These are phyloP conservation scores for Perognathus longimembris DNA, from an alignment of 2,113 vertebrate species.

Conservation along the genomic window DNA sequence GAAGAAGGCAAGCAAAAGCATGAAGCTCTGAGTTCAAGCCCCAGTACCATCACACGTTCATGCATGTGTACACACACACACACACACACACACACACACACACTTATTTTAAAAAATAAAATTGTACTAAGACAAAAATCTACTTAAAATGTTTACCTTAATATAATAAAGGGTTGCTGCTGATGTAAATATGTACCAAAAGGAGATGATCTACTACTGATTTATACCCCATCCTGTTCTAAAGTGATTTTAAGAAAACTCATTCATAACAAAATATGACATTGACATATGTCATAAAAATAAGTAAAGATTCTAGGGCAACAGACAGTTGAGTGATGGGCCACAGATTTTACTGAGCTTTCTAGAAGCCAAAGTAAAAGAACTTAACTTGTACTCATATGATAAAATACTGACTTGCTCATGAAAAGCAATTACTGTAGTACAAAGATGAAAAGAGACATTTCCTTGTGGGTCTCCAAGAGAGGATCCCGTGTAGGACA, in stretches of 20 bases:
- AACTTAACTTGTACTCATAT: not conserved
- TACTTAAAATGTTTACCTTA: constrained; percentile 12
- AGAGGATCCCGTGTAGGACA: not conserved
- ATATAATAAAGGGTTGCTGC: constrained; percentile 3
- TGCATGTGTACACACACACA: no score
- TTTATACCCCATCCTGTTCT: not conserved
- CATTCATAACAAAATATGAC: no score
- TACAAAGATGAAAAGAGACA: constrained; percentile 33
- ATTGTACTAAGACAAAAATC: not conserved
- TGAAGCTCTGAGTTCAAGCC: no score
- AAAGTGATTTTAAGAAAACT: constrained; percentile 29
- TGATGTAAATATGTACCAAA: not conserved
- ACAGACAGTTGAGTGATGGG: constrained; percentile 2
- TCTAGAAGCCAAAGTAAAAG: constrained; percentile 31
- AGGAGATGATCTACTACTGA: constrained; percentile 9
- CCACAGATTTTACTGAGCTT: constrained; percentile 21
- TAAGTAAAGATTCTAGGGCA: constrained; percentile 50
- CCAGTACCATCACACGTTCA: no score
- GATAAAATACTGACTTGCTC: not conserved
- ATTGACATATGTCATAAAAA: constrained; percentile 1
- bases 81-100: not conserved
- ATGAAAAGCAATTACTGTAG: not conserved
- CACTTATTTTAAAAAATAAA: constrained; percentile 41
- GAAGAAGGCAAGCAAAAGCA: not conserved
- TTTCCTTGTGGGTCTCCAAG: constrained; percentile 5